Evolutionary conservation across 2,113 vertebrate genomes (phyloP).

Genomic region (Elanus axillaris): DNA sequence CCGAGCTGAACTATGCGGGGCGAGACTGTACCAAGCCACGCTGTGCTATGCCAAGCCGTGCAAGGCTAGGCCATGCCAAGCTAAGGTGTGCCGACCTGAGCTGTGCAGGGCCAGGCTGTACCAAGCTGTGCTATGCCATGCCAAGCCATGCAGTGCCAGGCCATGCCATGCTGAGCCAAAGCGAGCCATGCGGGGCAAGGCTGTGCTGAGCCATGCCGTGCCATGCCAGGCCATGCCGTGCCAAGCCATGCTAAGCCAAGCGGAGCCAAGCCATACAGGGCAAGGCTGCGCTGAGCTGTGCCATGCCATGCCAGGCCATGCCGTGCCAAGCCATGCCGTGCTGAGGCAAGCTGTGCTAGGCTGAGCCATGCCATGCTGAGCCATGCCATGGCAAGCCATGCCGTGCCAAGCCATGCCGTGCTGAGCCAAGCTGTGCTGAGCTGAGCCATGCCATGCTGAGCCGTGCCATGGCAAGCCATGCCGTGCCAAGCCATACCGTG

Average conservation of each 20-base stretch:
- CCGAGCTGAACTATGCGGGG: too few relatives aligned
- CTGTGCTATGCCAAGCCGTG: neutral
- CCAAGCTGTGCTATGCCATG: too few relatives aligned
- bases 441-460: neutral
- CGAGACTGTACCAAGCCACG: neutral
- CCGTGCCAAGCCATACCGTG: fast-evolving
- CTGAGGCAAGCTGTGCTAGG: neutral
- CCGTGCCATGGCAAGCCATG: neutral
- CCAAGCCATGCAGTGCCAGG: too few relatives aligned
- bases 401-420: neutral
- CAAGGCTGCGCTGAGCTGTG: neutral
- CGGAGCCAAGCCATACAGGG: too few relatives aligned
- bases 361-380: neutral
- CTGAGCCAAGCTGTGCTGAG: neutral
- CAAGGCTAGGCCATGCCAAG: too few relatives aligned
- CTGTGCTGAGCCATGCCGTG: neutral
- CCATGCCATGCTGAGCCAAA: neutral
- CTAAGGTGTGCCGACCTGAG: neutral
- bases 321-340: neutral
- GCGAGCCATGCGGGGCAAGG: too few relatives aligned
- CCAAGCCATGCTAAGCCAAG: neutral
- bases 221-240: neutral
- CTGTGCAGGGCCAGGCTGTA: neutral
- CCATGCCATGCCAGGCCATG: neutral
- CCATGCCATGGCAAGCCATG: neutral